Conservation (phyloP, 2,113 vertebrate genomes). For the Hepsetus odoe region DNA sequence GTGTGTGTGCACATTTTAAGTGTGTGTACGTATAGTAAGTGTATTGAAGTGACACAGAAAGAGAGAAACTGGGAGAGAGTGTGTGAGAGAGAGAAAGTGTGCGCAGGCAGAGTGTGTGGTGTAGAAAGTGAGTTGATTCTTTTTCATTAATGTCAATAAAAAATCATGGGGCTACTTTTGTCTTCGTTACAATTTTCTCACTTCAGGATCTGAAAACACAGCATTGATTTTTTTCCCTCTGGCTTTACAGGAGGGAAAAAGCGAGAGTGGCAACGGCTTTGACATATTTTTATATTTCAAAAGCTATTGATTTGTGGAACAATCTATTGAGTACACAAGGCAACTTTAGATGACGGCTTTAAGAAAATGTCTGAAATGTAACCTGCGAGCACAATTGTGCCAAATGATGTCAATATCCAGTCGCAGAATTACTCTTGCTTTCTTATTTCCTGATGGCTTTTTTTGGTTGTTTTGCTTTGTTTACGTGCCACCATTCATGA, state of each 20-base stretch:
- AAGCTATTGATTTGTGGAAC: conserved; percentile 38
- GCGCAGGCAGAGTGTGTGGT: not conserved
- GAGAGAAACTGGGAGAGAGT: no score
- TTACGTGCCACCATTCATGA: not conserved
- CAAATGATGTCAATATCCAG: conserved; percentile 1
- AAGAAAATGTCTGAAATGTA: conserved; percentile 14
- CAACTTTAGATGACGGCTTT: not conserved
- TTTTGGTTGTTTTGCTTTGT: no score
- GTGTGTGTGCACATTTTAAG: not conserved
- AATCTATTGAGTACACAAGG: not conserved
- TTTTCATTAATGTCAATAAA: conserved; percentile 1
- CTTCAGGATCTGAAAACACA: conserved; percentile 16
- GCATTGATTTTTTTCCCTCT: conserved; percentile 35
- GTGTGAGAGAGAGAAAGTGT: not conserved
- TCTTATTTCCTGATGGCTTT: conserved; percentile 29
- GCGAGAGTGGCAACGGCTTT: not conserved
- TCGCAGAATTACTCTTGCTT: conserved; percentile 4
- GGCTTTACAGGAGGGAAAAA: conserved; percentile 12
- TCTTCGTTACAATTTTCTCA: conserved; percentile 17
- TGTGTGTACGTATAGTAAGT: no score
- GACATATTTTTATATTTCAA: conserved; percentile 38
- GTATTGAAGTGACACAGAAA: no score
- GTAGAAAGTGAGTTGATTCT: not conserved
- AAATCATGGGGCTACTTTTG: not conserved
- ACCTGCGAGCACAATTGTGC: conserved; percentile 12